Conservation (phyloP, 2,113 vertebrate genomes). For the Engystomops pustulosus region DNA sequence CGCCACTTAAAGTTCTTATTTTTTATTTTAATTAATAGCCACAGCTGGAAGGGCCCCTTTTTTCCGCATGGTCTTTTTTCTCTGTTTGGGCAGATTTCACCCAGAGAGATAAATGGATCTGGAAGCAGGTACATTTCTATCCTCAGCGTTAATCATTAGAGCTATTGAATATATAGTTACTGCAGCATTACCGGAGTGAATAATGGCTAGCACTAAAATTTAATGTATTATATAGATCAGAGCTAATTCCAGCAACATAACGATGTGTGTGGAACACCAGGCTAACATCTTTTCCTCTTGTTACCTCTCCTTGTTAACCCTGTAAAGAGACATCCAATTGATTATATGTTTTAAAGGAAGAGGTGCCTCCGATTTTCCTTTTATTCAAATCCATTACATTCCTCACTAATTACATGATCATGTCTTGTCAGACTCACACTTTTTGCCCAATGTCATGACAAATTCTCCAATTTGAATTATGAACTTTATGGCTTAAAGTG, state of each 20-base stretch:
- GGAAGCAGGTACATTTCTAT: conserved; percentile 60
- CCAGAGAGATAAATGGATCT: conserved; percentile 59
- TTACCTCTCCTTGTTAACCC: conserved; percentile 53
- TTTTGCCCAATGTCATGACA: not conserved
- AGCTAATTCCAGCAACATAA: conserved; percentile 63
- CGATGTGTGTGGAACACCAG: conserved; percentile 66
- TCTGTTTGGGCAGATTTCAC: conserved; percentile 47
- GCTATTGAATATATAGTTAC: conserved; percentile 65
- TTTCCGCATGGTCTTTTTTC: conserved; percentile 49
- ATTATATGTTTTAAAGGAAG: not conserved
- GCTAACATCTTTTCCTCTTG: conserved; percentile 63
- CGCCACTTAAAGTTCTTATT: conserved; percentile 47
- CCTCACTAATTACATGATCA: not conserved
- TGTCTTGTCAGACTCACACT: not conserved
- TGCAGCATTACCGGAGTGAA: conserved; percentile 64
- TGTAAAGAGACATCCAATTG: not conserved
- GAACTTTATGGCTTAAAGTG: not conserved
- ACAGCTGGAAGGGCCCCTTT: conserved; percentile 40
- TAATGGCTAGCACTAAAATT: conserved; percentile 62
- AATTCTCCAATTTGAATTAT: not conserved
- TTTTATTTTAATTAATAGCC: conserved; percentile 59
- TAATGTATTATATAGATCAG: conserved; percentile 66
- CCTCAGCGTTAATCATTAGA: conserved; percentile 59
- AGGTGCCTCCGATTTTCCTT: not conserved
- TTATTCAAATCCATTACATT: not conserved